Conservation (phyloP, 2,888 invertebrate genomes). For the Tineola bisselliella region DNA sequence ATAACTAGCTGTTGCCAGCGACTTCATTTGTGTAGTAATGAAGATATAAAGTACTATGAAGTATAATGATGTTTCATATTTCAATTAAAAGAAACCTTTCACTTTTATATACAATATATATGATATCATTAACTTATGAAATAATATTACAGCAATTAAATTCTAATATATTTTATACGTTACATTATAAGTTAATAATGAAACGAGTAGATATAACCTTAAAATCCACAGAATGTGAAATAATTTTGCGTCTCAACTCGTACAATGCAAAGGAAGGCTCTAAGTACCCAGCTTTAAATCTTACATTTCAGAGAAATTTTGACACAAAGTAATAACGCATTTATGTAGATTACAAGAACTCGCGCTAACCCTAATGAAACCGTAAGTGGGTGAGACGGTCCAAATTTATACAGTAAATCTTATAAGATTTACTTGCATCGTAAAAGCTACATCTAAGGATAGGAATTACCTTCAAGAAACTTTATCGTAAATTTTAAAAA, state of each 20-base stretch:
- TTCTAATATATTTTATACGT: neutral
- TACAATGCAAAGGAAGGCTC: neutral
- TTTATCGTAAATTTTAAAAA: too few species aligned
- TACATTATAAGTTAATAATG: neutral
- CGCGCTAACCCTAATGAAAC: slow-evolving; percentile 43
- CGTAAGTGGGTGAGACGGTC: slow-evolving; percentile 36
- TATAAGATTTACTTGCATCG: slow-evolving; percentile 20
- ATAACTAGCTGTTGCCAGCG: too few species aligned
- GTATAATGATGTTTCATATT: too few species aligned
- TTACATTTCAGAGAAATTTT: slow-evolving; percentile 12
- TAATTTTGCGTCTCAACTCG: neutral
- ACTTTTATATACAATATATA: too few species aligned
- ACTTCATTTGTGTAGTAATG: too few species aligned
- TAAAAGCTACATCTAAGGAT: neutral
- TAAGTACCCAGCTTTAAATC: slow-evolving; percentile 1
- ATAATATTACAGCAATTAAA: too few species aligned
- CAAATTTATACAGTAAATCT: slow-evolving; percentile 36
- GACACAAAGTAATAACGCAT: slow-evolving; percentile 36
- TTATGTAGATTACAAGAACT: slow-evolving; percentile 43
- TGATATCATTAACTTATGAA: too few species aligned
- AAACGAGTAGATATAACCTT: neutral
- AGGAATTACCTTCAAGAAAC: neutral
- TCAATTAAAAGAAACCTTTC: too few species aligned
- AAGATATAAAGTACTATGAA: too few species aligned
- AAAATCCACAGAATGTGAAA: neutral